These are phyloP conservation scores for Hemibagrus wyckioides DNA, from an alignment of 2,113 vertebrate genomes.

Conservation along the genomic window DNA sequence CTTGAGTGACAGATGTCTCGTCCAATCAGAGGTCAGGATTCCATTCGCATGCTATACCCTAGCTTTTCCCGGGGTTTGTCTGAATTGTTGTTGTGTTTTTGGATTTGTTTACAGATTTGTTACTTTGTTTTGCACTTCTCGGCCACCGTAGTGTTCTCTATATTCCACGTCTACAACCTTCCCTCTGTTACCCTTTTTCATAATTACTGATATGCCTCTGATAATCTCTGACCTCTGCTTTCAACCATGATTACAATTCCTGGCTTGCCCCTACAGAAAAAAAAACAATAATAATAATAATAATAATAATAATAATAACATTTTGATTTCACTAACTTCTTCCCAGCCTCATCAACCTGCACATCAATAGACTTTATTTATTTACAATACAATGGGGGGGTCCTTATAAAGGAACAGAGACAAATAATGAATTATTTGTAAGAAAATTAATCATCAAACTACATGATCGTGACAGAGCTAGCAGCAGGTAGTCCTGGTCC, in stretches of 20 bases:
- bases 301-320: not conserved
- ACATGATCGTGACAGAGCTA: not conserved
- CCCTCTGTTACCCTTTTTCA: not conserved
- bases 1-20: too few species aligned
- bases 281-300: too few species aligned
- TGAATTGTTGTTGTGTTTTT: too few species aligned
- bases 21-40: too few species aligned
- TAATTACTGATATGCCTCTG: not conserved
- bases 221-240: conserved; percentile 2
- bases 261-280: not conserved
- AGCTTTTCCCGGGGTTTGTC: too few species aligned
- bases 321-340: not conserved
- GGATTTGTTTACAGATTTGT: too few species aligned
- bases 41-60: too few species aligned
- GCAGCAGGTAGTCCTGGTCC: conserved; percentile 32
- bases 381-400: not conserved
- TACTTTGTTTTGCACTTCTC: too few species aligned
- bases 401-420: not conserved
- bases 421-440: not conserved
- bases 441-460: not conserved
- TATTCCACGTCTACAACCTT: not conserved
- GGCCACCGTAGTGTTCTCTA: not conserved
- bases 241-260: not conserved
- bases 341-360: not conserved
- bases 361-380: not conserved